Evolutionary conservation across 2,888 invertebrate species (phyloP), one percentile per base, ranked within the genome.

Genomic region (Sesamia inferens): DNA sequence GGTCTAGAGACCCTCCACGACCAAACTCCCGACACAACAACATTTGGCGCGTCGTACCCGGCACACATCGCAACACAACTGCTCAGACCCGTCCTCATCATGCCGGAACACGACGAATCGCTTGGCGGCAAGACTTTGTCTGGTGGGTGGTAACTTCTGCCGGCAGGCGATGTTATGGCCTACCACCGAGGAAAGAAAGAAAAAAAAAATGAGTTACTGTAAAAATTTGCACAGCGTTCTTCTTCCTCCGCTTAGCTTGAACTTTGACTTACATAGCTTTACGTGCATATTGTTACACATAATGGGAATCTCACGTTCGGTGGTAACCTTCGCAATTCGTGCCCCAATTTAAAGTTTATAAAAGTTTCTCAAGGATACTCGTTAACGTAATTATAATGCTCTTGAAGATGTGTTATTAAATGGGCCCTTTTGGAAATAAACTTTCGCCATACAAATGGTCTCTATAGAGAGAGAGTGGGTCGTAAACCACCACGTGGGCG

Each of bases 241-340:
- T 68, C 24, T 74, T 75, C 14, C 16, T 63, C 39, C 51, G 57
- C 44, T 66, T 51, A 42, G 51, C 22, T 39, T 66, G 62, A 66
- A 77, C 72, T 72, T 66, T 77, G 78, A 62, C 78, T 72, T 72
- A 39, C 51, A 44, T 22, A 62, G 67, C 19, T 75, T 51, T 47
- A 62, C 22, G 61, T 66, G 65, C 64, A 31, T 59, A 71, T 54
- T 65, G 55, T 58, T 39, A 19, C 51, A 51, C 65, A 51, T 81
- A 74, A 83, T 78, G 65, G 51, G 11, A 44, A 44, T 22, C 67
- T 80, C 77, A 83, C 77, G 74, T 68, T 82, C 77, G 48, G 24
- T 16, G 24, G 51, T 67, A 70, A 77, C 77, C 77, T 74, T 72
- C 59, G 19, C 14, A 54, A 19, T 39, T 76, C 65, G 72, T 82